These are phyloP conservation scores for Leptogaster cylindrica DNA, from an alignment of 2,888 invertebrate species.

Conservation along the genomic window DNA sequence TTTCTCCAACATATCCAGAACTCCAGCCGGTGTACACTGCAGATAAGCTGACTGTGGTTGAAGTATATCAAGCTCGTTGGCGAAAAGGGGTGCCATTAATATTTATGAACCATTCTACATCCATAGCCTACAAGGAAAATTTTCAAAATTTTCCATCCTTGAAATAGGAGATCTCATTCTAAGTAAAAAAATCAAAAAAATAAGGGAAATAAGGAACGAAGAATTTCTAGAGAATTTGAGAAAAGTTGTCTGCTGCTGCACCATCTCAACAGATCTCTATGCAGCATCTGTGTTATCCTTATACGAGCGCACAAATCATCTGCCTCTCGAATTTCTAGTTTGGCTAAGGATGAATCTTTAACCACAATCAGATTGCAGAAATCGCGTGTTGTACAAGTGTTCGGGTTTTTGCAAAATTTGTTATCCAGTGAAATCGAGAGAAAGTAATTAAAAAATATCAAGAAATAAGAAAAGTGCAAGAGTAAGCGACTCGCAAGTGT, in stretches of 20 bases:
- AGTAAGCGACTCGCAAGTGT: no score
- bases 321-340: background rate
- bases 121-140: slow-evolving; percentile 25
- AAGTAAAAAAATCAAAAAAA: background rate
- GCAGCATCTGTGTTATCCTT: slow-evolving; percentile 5
- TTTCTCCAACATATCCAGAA: slow-evolving; percentile 27
- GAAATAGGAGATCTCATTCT: no score
- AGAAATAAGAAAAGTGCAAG: slow-evolving; percentile 8
- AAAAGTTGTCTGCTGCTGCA: slow-evolving; percentile 9
- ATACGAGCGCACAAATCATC: slow-evolving; percentile 8
- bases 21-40: slow-evolving; percentile 10
- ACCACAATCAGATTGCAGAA: background rate
- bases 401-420: background rate
- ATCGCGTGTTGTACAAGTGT: slow-evolving; percentile 1
- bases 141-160: slow-evolving; percentile 21
- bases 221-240: background rate
- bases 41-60: slow-evolving; percentile 31
- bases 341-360: background rate
- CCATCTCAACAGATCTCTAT: slow-evolving; percentile 12
- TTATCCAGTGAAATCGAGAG: background rate
- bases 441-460: slow-evolving; percentile 17
- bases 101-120: slow-evolving; percentile 28
- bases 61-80: slow-evolving; percentile 20
- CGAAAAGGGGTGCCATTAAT: slow-evolving; percentile 34
- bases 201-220: background rate